Conservation (phyloP, 2,888 invertebrate species). For the Eristalinus aeneus region DNA sequence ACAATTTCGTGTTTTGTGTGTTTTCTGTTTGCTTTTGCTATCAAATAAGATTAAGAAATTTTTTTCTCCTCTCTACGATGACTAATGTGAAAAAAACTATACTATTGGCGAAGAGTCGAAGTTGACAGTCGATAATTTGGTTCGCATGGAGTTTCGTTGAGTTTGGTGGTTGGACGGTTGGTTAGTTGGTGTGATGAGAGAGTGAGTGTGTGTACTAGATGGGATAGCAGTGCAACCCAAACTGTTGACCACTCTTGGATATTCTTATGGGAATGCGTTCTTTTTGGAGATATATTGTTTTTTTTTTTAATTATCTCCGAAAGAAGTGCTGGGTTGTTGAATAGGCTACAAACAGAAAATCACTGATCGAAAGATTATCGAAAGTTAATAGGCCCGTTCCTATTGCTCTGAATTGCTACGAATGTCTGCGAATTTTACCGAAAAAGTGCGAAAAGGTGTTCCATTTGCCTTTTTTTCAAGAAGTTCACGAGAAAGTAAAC, state of each 20-base stretch:
- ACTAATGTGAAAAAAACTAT: slow-evolving; percentile 72
- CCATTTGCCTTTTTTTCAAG: too few species aligned
- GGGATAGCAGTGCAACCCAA: not conserved
- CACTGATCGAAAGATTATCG: too few species aligned
- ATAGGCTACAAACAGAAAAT: too few species aligned
- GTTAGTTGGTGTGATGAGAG: slow-evolving; percentile 15
- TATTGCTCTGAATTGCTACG: too few species aligned
- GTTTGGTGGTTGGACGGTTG: slow-evolving; percentile 23
- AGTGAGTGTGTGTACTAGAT: slow-evolving; percentile 38
- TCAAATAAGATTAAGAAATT: slow-evolving; percentile 51
- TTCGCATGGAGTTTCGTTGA: slow-evolving; percentile 49
- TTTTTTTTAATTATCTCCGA: too few species aligned
- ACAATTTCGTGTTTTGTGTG: slow-evolving; percentile 21
- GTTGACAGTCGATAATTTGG: slow-evolving; percentile 69
- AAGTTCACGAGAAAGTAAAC: too few species aligned
- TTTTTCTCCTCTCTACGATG: slow-evolving; percentile 67
- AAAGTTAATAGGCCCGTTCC: too few species aligned
- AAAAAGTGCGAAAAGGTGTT: too few species aligned
- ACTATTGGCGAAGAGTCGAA: slow-evolving; percentile 63
- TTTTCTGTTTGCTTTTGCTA: slow-evolving; percentile 40
- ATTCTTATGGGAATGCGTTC: not conserved
- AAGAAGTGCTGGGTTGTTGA: too few species aligned
- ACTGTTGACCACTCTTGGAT: not conserved
- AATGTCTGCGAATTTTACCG: too few species aligned
- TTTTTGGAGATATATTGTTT: not conserved